phyloP scores from a whole-genome alignment of 2,113 vertebrate species.

The Podocnemis expansa region DNA sequence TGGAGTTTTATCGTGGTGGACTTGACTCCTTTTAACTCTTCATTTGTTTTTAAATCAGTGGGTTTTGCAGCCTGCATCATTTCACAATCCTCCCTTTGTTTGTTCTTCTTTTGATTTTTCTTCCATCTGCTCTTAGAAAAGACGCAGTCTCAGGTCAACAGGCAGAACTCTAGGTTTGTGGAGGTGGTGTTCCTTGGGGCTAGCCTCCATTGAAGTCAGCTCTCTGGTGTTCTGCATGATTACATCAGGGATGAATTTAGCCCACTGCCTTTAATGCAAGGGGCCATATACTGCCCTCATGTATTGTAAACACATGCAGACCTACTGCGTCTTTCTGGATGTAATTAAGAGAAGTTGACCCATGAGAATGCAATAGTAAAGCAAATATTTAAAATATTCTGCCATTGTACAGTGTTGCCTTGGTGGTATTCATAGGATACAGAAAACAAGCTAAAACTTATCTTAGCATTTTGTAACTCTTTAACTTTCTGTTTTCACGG shows the following conservation, averaged over 20 bases:
- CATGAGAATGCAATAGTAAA: slow-evolving; percentile 13
- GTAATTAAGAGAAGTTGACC: not conserved
- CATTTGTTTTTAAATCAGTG: slow-evolving; percentile 38
- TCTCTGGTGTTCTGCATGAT: not conserved
- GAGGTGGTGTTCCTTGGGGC: not conserved
- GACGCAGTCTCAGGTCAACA: not conserved
- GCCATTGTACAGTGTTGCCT: not conserved
- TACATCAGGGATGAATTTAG: not conserved
- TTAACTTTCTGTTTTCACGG: slow-evolving; percentile 50
- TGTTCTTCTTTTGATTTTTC: slow-evolving; percentile 56
- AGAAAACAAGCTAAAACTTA: slow-evolving; percentile 3
- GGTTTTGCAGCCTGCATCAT: slow-evolving; percentile 6
- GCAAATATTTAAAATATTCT: not conserved
- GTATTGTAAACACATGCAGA: not conserved
- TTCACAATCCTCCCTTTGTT: slow-evolving; percentile 12
- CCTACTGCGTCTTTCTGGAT: not conserved
- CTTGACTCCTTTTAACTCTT: not conserved
- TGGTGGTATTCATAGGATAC: not conserved
- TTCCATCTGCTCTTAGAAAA: slow-evolving; percentile 31
- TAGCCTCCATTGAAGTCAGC: not conserved
- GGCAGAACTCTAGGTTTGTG: slow-evolving; percentile 16
- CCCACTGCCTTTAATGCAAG: not conserved
- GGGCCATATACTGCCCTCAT: not conserved
- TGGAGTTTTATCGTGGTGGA: slow-evolving; percentile 13
- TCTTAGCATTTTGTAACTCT: slow-evolving; percentile 16